Evolutionary conservation across 2,888 invertebrate genomes (phyloP).

Genomic region (Bembecia ichneumoniformis): DNA sequence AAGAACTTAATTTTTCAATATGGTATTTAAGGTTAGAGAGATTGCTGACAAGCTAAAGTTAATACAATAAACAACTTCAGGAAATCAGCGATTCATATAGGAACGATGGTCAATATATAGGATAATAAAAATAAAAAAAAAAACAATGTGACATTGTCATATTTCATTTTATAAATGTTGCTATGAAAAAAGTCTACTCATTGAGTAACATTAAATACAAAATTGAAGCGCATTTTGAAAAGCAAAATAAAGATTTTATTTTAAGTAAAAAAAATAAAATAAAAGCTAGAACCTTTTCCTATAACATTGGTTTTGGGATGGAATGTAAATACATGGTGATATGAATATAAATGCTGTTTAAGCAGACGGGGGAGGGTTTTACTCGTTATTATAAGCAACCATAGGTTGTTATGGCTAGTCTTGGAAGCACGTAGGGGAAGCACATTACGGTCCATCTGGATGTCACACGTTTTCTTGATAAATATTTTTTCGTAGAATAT

Average conservation of each 20-base stretch:
- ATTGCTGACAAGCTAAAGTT: no score
- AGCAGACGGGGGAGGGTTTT: conserved; percentile 39
- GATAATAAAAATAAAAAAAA: no score
- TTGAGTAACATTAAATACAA: no score
- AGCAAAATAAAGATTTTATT: conserved; percentile 8
- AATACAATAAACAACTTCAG: no score
- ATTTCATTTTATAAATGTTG: no score
- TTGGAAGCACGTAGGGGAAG: conserved; percentile 9
- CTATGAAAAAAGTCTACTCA: no score
- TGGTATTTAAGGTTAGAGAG: no score
- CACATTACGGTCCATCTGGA: conserved; percentile 6
- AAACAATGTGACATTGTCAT: no score
- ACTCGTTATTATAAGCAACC: conserved; percentile 5
- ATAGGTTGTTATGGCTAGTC: conserved; percentile 16
- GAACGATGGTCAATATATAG: no score
- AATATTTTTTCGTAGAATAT: conserved; percentile 2
- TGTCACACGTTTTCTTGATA: conserved; percentile 5
- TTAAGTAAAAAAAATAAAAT: conserved; percentile 9
- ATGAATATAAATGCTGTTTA: conserved; percentile 68
- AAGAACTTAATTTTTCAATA: no score
- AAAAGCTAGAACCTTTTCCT: conserved; percentile 30
- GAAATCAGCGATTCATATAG: no score
- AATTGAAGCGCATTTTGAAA: no score
- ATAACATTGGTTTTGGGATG: conserved; percentile 47
- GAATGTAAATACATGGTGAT: conserved; percentile 66